Conservation (phyloP, 2,888 invertebrate species). For the Ophioninae sp. region DNA sequence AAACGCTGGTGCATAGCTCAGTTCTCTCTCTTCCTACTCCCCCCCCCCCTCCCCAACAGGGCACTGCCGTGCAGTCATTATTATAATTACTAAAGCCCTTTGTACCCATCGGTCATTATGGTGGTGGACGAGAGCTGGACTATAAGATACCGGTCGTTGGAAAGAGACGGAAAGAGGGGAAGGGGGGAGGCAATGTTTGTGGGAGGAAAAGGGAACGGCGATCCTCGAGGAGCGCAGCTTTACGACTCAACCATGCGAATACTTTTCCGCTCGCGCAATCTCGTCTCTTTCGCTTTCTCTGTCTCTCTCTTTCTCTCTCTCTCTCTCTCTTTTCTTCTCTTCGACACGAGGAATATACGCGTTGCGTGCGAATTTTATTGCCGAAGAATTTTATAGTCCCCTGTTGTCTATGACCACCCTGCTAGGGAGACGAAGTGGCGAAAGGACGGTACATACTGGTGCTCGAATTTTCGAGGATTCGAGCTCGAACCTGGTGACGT, state of each 20-base stretch:
- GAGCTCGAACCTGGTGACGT: slow-evolving; percentile 9
- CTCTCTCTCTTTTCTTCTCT: slow-evolving; percentile 37
- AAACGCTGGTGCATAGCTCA: neutral
- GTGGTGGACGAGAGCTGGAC: slow-evolving; percentile 37
- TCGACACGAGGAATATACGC: slow-evolving; percentile 27
- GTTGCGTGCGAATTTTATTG: slow-evolving; percentile 64
- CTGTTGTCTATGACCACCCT: slow-evolving; percentile 60
- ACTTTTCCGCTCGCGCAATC: slow-evolving; percentile 31
- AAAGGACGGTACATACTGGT: slow-evolving; percentile 1
- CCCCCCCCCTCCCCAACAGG: no score
- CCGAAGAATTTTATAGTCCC: slow-evolving; percentile 61
- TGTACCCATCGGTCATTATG: slow-evolving; percentile 68
- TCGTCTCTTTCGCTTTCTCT: slow-evolving; percentile 18
- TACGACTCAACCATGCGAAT: slow-evolving; percentile 62
- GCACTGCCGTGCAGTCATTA: slow-evolving; percentile 71
- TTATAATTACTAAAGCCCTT: slow-evolving; percentile 76
- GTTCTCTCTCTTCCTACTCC: slow-evolving; percentile 37
- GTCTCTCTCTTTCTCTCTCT: slow-evolving; percentile 36
- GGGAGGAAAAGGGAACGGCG: slow-evolving; percentile 29
- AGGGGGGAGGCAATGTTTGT: slow-evolving; percentile 4
- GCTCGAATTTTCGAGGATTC: slow-evolving; percentile 32
- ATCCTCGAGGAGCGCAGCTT: slow-evolving; percentile 56
- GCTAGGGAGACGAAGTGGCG: slow-evolving; percentile 14
- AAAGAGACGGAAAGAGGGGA: neutral
- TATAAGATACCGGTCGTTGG: neutral